phyloP scores from a whole-genome alignment of 2,888 invertebrate genomes.

The Alloscopus bannaensis region DNA sequence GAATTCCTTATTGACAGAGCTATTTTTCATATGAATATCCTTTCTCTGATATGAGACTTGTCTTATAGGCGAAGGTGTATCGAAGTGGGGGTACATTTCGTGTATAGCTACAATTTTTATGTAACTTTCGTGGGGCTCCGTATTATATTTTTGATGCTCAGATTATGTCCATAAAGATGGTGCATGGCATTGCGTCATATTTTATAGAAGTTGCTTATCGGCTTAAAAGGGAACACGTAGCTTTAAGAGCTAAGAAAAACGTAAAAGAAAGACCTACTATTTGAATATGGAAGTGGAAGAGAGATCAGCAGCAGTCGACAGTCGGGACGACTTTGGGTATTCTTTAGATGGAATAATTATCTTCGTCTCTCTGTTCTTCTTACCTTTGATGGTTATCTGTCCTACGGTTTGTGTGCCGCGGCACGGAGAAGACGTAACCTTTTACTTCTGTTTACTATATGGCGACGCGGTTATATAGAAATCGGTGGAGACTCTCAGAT shows the following conservation, averaged over 20 bases:
- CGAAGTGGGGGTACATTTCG: background rate
- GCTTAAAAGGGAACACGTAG: slow-evolving; percentile 26
- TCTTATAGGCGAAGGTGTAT: no score
- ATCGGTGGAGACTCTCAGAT: no score
- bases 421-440: background rate
- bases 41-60: no score
- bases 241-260: no score
- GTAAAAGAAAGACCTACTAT: slow-evolving; percentile 4
- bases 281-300: slow-evolving; percentile 7
- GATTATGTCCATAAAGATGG: slow-evolving; percentile 21
- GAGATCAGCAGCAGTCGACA: slow-evolving; percentile 24
- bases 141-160: slow-evolving; percentile 39
- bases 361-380: slow-evolving; percentile 41
- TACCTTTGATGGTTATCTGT: slow-evolving; percentile 59
- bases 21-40: slow-evolving; percentile 70
- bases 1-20: slow-evolving; percentile 72
- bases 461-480: background rate
- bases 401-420: slow-evolving; percentile 35
- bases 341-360: slow-evolving; percentile 65
- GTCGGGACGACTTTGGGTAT: slow-evolving; percentile 52
- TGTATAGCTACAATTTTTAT: slow-evolving; percentile 24
- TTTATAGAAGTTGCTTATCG: slow-evolving; percentile 52
- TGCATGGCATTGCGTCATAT: slow-evolving; percentile 55
- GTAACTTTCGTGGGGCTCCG: slow-evolving; percentile 38
- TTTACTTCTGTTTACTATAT: background rate